A percentile compares a stretch with the other conserved stretches of the same genome.
phyloP scores from a whole-genome alignment of 2,888 invertebrate genomes.

The Torymus tubicola region DNA sequence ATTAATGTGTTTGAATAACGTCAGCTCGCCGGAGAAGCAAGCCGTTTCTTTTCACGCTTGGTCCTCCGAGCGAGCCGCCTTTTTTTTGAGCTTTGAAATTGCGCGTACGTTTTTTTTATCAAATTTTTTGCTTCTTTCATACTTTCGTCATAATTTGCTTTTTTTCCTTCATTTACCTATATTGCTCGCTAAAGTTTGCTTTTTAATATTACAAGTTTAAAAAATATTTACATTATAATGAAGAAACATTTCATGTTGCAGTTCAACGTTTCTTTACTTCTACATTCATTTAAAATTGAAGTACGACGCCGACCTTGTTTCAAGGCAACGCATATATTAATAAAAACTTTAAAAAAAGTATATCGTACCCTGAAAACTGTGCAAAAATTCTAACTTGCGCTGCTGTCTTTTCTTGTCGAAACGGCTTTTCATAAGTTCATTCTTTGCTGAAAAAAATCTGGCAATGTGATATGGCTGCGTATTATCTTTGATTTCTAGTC shows the following conservation, averaged over 20 bases:
- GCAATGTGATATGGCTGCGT: constrained; percentile 64
- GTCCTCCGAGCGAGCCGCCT: constrained; percentile 76
- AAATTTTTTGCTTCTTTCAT: constrained; percentile 54
- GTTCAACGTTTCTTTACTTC: constrained; percentile 20
- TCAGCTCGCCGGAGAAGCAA: constrained; percentile 77
- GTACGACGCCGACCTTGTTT: constrained; percentile 22
- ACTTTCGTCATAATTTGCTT: constrained; percentile 53
- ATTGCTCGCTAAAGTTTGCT: constrained; percentile 41
- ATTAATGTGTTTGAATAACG: constrained; percentile 59
- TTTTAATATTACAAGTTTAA: constrained; percentile 45
- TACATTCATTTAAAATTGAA: constrained; percentile 36
- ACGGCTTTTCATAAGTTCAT: constrained; percentile 3
- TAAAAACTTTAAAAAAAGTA: constrained; percentile 23
- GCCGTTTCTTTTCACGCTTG: constrained; percentile 65
- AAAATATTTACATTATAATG: constrained; percentile 54
- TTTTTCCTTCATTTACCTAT: constrained; percentile 53
- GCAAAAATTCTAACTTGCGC: constrained; percentile 60
- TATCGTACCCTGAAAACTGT: constrained; percentile 50
- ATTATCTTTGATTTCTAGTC: constrained; percentile 58
- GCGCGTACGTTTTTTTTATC: constrained; percentile 69
- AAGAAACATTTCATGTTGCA: constrained; percentile 33
- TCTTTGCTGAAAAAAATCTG: constrained; percentile 57
- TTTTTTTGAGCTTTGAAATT: constrained; percentile 71
- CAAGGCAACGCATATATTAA: constrained; percentile 20
- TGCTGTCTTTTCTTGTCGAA: constrained; percentile 29